Conservation (phyloP, 1,140 invertebrate genomes). For the Tribolium castaneum region DNA sequence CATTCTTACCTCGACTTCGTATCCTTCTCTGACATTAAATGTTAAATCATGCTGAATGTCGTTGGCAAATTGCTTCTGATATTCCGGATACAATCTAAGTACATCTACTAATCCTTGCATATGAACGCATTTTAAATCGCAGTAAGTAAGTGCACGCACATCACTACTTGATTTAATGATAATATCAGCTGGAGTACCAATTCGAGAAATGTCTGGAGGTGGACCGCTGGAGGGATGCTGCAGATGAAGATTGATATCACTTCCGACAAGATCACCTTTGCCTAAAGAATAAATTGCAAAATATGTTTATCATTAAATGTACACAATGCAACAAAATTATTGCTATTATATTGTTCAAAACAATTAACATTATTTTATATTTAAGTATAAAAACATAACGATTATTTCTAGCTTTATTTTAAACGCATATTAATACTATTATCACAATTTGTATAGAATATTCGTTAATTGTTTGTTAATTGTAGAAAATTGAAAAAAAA, state of each 20-base stretch:
- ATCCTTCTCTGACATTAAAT: conserved; percentile 94
- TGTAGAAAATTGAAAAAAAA: no score
- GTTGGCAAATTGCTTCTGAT: conserved; percentile 91
- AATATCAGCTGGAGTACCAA: conserved; percentile 72
- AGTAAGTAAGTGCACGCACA: conserved; percentile 92
- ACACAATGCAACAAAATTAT: no score
- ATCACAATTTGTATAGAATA: no score
- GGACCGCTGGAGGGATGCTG: conserved; percentile 69
- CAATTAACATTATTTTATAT: no score
- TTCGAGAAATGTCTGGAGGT: conserved; percentile 64
- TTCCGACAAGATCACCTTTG: conserved; percentile 96
- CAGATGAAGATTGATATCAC: conserved; percentile 87
- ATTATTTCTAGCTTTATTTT: no score
- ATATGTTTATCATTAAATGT: background rate
- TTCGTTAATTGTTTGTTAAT: no score
- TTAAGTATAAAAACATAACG: no score
- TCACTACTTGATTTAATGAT: conserved; percentile 94
- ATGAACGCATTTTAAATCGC: conserved; percentile 94
- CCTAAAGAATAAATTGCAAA: conserved; percentile 70
- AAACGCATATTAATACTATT: no score
- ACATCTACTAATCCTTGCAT: conserved; percentile 92
- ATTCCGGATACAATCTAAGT: conserved; percentile 91
- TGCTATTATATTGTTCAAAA: no score
- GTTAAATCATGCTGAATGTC: conserved; percentile 97
- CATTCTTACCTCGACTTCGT: conserved; percentile 80